Evolutionary conservation across 53 echinoderm and acorn worm genomes (phyloP).

Genomic region (Patiria pectinifera): DNA sequence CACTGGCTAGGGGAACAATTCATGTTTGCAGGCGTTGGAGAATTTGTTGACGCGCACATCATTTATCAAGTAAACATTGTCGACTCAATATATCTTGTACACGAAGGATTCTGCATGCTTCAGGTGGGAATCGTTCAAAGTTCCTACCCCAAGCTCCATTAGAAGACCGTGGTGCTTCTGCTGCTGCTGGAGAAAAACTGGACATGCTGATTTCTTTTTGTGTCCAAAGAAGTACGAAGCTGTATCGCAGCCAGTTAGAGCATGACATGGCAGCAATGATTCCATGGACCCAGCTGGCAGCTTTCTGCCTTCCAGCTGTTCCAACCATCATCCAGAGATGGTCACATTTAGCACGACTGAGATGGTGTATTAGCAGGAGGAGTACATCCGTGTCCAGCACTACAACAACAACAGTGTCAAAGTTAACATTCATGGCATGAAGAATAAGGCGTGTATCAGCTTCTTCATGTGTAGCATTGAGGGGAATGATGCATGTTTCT

Average conservation of each 20-base stretch:
- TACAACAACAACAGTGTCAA: slow-evolving; percentile 24
- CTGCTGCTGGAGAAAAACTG: slow-evolving; percentile 6
- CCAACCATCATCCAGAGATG: slow-evolving; percentile 56
- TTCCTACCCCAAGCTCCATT: not conserved
- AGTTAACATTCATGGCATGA: slow-evolving; percentile 12
- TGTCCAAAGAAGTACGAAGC: slow-evolving; percentile 23
- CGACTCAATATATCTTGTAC: slow-evolving; percentile 5
- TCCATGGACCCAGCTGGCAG: slow-evolving; percentile 16
- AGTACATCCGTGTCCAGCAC: slow-evolving; percentile 56
- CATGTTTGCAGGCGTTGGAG: slow-evolving; percentile 2
- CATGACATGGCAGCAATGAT: slow-evolving; percentile 36
- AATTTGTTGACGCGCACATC: slow-evolving; percentile 15
- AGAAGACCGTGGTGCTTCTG: not conserved
- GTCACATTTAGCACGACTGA: not conserved
- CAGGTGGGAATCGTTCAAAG: not conserved
- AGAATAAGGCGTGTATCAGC: slow-evolving; percentile 59
- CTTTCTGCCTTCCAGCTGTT: not conserved
- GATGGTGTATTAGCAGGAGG: slow-evolving; percentile 30
- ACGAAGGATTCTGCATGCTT: slow-evolving; percentile 6
- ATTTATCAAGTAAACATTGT: not conserved
- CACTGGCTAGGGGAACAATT: slow-evolving; percentile 28
- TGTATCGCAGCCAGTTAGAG: slow-evolving; percentile 60
- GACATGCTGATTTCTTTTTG: slow-evolving; percentile 36
- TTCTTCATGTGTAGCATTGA: slow-evolving; percentile 48
- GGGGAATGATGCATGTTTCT: not conserved